A percentile compares a stretch with the other conserved stretches of the same genome.
These are phyloP conservation scores for Gasterosteus nipponicus DNA, from an alignment of 2,113 vertebrate species.

Conservation along the genomic window DNA sequence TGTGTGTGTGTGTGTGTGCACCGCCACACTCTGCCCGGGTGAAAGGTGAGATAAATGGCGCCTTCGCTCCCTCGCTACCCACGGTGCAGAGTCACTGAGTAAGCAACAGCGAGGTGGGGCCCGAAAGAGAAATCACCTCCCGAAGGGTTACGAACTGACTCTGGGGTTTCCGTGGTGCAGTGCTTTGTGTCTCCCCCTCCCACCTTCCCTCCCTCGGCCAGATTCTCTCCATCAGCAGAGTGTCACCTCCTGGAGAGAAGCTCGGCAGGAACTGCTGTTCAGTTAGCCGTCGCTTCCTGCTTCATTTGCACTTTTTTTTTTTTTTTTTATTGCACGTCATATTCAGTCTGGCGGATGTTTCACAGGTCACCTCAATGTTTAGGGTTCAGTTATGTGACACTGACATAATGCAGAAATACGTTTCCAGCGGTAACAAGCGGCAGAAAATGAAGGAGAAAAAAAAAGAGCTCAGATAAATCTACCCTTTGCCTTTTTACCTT, in stretches of 20 bases:
- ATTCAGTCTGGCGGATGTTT: background rate
- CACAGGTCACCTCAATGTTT: slow-evolving; percentile 1
- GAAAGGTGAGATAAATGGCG: slow-evolving; percentile 40
- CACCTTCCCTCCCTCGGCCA: slow-evolving; percentile 15
- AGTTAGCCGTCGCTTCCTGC: slow-evolving; percentile 29
- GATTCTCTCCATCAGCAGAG: slow-evolving; percentile 49
- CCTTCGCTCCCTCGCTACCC: background rate
- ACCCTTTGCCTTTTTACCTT: background rate
- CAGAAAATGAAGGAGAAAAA: background rate
- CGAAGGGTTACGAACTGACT: slow-evolving; percentile 48
- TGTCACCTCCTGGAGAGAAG: slow-evolving; percentile 48
- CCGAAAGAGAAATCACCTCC: slow-evolving; percentile 29
- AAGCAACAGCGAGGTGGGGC: slow-evolving; percentile 11
- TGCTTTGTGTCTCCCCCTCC: slow-evolving; percentile 7
- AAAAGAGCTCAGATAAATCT: background rate
- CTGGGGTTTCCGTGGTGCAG: slow-evolving; percentile 43
- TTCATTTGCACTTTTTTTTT: background rate
- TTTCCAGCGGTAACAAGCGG: background rate
- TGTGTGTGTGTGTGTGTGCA: slow-evolving; percentile 11
- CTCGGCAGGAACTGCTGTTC: slow-evolving; percentile 55
- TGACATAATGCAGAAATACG: background rate
- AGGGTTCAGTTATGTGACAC: slow-evolving; percentile 1
- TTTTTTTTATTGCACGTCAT: no score
- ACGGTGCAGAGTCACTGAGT: slow-evolving; percentile 28
- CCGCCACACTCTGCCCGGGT: slow-evolving; percentile 31